These are phyloP conservation scores for Eumacrocentrus americanus DNA, from an alignment of 2,888 invertebrate species.

Conservation along the genomic window DNA sequence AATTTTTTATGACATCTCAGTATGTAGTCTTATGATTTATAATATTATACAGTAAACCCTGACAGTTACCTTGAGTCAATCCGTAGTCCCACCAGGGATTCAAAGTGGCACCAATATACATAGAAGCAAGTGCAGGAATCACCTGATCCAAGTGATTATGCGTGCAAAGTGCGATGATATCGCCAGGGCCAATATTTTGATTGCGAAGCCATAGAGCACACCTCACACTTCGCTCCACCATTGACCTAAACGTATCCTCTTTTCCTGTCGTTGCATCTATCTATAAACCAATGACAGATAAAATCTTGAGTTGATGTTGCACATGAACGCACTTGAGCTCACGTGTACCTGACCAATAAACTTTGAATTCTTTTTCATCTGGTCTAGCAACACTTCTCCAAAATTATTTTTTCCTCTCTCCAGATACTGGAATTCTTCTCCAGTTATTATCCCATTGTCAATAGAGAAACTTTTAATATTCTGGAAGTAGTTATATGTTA, in stretches of 20 bases:
- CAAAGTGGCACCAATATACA: slow-evolving; percentile 45
- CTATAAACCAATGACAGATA: slow-evolving; percentile 30
- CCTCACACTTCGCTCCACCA: slow-evolving; percentile 42
- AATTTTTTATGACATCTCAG: neutral
- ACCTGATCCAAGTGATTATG: slow-evolving; percentile 44
- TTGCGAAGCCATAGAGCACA: slow-evolving; percentile 52
- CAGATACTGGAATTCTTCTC: slow-evolving; percentile 12
- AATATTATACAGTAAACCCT: no score
- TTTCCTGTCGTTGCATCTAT: slow-evolving; percentile 39
- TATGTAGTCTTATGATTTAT: neutral
- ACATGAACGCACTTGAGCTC: no score
- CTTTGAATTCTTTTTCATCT: slow-evolving; percentile 34
- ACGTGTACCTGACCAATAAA: slow-evolving; percentile 40
- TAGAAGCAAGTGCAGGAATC: slow-evolving; percentile 44
- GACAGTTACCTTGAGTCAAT: slow-evolving; percentile 39
- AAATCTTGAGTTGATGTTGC: no score
- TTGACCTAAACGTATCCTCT: slow-evolving; percentile 39
- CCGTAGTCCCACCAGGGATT: slow-evolving; percentile 48
- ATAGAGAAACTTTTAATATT: no score
- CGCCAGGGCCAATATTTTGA: slow-evolving; percentile 40
- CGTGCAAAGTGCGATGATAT: slow-evolving; percentile 45
- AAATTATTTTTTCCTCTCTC: slow-evolving; percentile 31
- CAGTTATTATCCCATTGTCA: slow-evolving; percentile 40
- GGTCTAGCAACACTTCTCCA: slow-evolving; percentile 36
- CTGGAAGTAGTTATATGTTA: no score